Evolutionary conservation across 2,888 invertebrate species (phyloP).

Genomic region (Polyploca ridens): DNA sequence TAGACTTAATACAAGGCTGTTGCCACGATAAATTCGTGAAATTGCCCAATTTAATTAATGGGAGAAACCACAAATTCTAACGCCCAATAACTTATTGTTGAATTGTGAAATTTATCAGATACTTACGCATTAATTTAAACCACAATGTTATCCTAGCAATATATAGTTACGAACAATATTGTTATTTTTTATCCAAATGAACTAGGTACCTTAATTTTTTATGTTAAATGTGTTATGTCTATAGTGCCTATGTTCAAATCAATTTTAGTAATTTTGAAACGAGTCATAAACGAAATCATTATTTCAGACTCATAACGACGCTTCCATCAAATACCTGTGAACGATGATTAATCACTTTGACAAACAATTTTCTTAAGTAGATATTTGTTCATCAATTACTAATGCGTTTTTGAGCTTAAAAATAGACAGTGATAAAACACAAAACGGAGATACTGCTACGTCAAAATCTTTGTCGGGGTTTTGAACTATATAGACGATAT

Average conservation of each 20-base stretch:
- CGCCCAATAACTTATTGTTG: constrained; percentile 42
- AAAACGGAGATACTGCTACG: constrained; percentile 16
- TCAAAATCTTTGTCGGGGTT: constrained; percentile 51
- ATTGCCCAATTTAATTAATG: constrained; percentile 48
- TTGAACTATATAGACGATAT: constrained; percentile 65
- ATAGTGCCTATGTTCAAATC: neutral
- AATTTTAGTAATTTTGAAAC: neutral
- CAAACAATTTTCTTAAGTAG: constrained; percentile 20
- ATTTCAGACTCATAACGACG: neutral
- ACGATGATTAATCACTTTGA: constrained; percentile 18
- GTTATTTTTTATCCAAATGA: no score
- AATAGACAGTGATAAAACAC: constrained; percentile 7
- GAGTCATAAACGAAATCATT: neutral
- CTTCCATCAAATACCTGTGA: constrained; percentile 2
- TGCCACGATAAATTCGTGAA: constrained; percentile 36
- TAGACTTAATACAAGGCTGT: constrained; percentile 27
- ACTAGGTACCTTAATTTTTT: no score
- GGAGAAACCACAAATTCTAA: constrained; percentile 50
- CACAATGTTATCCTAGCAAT: constrained; percentile 17
- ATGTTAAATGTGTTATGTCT: neutral
- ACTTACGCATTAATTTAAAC: constrained; percentile 34
- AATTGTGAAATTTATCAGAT: constrained; percentile 52
- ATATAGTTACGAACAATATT: neutral
- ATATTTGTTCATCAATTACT: constrained; percentile 10
- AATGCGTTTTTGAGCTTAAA: constrained; percentile 8